Base-by-base conservation (phyloP, 2,888 invertebrate species). In the Actias luna region DNA sequence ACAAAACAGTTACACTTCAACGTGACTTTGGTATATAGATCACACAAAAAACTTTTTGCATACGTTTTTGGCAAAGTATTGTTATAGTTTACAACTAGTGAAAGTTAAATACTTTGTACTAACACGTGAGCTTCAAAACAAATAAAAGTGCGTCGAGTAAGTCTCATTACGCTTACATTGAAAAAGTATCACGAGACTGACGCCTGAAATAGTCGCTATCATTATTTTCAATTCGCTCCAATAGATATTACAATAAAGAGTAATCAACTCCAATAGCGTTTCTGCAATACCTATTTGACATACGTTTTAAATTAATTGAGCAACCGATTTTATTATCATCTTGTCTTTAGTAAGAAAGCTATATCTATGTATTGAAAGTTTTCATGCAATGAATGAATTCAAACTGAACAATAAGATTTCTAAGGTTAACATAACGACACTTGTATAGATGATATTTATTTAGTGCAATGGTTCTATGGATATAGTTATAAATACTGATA, bases 11-110 rank as follows among this genome's bases (percentile, higher is more conserved):
- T 77, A 65, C 71, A 74, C 71, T 55, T 55, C 29, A 29, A 27
- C 85, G 87, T 84, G 87, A 85, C 84, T 84, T 62, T 65, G 73
- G 79, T 80, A 84, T 85, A 76, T 82, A 74, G 81, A 82, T 72
- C 82, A 84, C 79, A 31, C 77, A 81, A 79, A 84, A 82, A 83
- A 81, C 76, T 80, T 82, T 83, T 85, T 77, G 88, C 83, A 69
- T 85, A 83, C 79, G 81, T 85, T 83, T 82, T 84, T 83, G 74
- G 77, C 78, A 65, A 73, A 76, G 77, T 79, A 78, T 79, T 84
- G 79, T 79, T 74, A 69, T 73, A 71, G 72, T 74, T 75, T 76
- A 75, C 76, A 78, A 82, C 76, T 80, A 87, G 91, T 87, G 91
- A 92, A 91, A 92, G 92, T 88, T 62, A 61, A 25, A 52, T 60